These are phyloP conservation scores for Opisthograptis luteolata DNA, from an alignment of 2,888 invertebrate genomes.

Conservation along the genomic window DNA sequence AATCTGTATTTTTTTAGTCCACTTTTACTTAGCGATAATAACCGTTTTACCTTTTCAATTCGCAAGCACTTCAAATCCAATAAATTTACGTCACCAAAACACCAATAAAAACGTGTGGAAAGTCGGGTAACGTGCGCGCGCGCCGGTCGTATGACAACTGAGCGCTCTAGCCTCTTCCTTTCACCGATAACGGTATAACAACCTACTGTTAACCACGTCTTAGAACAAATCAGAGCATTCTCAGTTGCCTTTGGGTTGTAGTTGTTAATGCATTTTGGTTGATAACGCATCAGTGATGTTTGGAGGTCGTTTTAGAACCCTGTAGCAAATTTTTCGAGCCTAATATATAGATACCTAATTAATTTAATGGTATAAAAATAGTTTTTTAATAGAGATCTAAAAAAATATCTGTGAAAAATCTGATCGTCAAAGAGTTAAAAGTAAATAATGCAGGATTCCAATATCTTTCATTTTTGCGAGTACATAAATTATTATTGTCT, in stretches of 20 bases:
- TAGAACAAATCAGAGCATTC: constrained; percentile 41
- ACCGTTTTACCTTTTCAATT: constrained; percentile 9
- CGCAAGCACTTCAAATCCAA: constrained; percentile 11
- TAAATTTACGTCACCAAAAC: constrained; percentile 10
- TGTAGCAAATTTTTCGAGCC: too few species aligned
- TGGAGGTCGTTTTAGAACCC: too few species aligned
- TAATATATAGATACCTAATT: too few species aligned
- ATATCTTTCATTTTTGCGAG: too few species aligned
- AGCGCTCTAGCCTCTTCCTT: constrained; percentile 59
- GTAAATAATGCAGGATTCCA: too few species aligned
- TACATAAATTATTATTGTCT: too few species aligned
- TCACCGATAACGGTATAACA: constrained; percentile 76
- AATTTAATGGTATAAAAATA: too few species aligned
- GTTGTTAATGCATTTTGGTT: background rate
- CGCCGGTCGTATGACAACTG: constrained; percentile 37
- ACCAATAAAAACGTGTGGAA: background rate
- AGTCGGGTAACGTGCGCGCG: constrained; percentile 22
- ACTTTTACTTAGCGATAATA: background rate
- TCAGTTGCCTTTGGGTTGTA: constrained; percentile 19
- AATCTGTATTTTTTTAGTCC: too few species aligned
- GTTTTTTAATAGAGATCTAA: too few species aligned
- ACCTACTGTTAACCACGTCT: constrained; percentile 32
- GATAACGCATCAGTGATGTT: too few species aligned
- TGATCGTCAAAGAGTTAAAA: too few species aligned
- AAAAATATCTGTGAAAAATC: too few species aligned